These are phyloP conservation scores for Heliothis virescens DNA, from an alignment of 1,140 invertebrate species.

Conservation along the genomic window DNA sequence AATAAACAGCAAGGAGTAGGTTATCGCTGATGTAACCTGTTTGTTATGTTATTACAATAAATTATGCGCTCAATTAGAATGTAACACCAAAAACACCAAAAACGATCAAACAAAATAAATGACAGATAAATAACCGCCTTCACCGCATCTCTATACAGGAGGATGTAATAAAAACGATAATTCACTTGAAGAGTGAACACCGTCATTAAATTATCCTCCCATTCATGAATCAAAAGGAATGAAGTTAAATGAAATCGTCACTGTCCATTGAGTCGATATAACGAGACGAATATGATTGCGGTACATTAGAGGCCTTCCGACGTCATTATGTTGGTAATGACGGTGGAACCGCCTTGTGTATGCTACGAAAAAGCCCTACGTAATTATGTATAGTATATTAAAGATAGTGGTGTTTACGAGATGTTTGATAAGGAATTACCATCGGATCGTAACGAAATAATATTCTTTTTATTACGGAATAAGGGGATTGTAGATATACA, in stretches of 20 bases:
- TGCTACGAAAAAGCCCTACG: constrained; percentile 4
- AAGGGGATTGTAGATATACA: too few relatives aligned
- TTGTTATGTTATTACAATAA: not conserved
- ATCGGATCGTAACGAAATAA: not conserved
- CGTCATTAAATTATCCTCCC: constrained; percentile 42
- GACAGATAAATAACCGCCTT: constrained; percentile 6
- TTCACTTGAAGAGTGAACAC: constrained; percentile 29
- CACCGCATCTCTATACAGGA: constrained; percentile 18
- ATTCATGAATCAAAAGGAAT: constrained; percentile 42
- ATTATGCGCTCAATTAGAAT: not conserved
- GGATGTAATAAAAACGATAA: constrained; percentile 38
- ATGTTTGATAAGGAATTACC: constrained; percentile 21
- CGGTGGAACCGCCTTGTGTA: not conserved
- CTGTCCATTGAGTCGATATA: constrained; percentile 48
- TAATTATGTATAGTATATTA: constrained; percentile 25
- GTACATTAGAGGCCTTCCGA: constrained; percentile 54
- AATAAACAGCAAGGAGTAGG: constrained; percentile 3
- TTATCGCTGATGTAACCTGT: constrained; percentile 1
- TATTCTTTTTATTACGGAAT: not conserved
- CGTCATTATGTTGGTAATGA: constrained; percentile 54
- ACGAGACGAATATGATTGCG: constrained; percentile 53
- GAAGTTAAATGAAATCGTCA: constrained; percentile 34
- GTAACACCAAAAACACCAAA: not conserved
- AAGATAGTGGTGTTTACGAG: constrained; percentile 21
- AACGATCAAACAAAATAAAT: constrained; percentile 9